These are phyloP conservation scores for Argentina silus DNA, from an alignment of 2,797 vertebrate species.

Conservation along the genomic window DNA sequence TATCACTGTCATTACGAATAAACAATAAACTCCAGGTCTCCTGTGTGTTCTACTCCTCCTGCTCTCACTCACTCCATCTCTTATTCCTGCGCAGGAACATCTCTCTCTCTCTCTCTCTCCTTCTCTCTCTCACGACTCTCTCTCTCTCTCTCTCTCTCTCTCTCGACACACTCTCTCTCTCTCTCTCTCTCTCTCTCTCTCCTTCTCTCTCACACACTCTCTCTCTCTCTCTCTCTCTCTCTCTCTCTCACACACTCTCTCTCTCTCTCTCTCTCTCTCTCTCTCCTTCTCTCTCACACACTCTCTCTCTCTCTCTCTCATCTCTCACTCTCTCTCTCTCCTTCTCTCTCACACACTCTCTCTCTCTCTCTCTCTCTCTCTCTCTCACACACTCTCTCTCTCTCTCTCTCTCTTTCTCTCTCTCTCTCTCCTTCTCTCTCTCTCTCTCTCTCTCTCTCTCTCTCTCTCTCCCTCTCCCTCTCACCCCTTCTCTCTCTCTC, in stretches of 20 bases:
- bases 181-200: not conserved
- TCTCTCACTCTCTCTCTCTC: not conserved
- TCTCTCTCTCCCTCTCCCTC: not conserved
- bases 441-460: not conserved
- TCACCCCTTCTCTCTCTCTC: not conserved
- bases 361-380: not conserved
- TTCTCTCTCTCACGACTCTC: constrained; percentile 11
- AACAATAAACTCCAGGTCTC: constrained; percentile 22
- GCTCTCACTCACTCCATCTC: not conserved
- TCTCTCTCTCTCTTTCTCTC: not conserved
- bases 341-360: not conserved
- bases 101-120: not conserved
- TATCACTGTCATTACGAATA: constrained; percentile 34
- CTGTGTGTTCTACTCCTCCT: not conserved
- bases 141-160: constrained; percentile 8
- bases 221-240: not conserved
- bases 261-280: not conserved
- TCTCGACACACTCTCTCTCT: constrained; percentile 18
- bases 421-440: not conserved
- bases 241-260: not conserved
- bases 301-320: not conserved
- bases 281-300: not conserved
- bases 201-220: not conserved
- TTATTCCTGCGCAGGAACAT: not conserved
- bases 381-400: not conserved